Conservation (phyloP, 2,888 invertebrate genomes). For the Hetaerina titia region DNA sequence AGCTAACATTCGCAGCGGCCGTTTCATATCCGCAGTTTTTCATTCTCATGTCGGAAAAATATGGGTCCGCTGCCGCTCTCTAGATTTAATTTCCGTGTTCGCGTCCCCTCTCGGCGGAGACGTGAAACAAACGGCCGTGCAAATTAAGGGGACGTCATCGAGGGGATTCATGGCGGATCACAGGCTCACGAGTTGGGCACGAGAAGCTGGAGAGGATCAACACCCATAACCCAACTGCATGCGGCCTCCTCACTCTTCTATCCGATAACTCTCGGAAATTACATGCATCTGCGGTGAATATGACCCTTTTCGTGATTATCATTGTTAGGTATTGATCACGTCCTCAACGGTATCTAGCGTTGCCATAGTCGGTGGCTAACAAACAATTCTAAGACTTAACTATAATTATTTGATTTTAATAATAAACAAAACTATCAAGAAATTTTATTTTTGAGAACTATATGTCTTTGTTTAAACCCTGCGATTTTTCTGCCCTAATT, state of each 20-base stretch:
- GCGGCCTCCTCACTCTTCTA: neutral
- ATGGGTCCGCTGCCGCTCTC: neutral
- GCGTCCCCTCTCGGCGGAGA: neutral
- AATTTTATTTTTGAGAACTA: too few species aligned
- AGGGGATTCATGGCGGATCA: neutral
- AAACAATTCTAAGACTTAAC: too few species aligned
- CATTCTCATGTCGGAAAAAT: neutral
- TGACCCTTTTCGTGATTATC: neutral
- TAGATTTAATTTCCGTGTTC: constrained; percentile 22
- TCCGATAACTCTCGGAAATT: neutral
- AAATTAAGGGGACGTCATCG: neutral
- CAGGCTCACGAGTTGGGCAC: neutral
- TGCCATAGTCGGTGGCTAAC: too few species aligned
- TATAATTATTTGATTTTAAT: too few species aligned
- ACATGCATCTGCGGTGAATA: neutral
- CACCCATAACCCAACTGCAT: neutral
- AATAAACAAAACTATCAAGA: too few species aligned
- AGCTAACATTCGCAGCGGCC: neutral
- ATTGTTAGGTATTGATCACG: too few species aligned
- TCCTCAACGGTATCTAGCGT: too few species aligned
- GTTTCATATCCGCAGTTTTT: neutral
- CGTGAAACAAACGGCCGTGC: neutral
- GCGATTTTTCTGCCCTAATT: too few species aligned
- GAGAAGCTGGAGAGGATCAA: neutral
- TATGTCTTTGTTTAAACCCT: too few species aligned